Conservation (phyloP, 2,888 invertebrate species). For the Linnaemya vulpina region DNA sequence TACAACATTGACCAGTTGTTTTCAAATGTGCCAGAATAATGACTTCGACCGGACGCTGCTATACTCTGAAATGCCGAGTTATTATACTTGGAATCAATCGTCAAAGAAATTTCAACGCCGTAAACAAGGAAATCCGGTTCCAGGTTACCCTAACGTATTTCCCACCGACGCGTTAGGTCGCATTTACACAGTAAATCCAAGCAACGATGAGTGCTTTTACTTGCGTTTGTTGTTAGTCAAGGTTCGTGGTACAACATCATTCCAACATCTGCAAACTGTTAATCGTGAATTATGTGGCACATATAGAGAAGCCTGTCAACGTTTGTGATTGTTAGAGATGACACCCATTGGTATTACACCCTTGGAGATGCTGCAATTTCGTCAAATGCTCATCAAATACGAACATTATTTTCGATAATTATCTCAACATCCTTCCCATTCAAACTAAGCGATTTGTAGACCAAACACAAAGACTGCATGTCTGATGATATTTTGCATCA, state of each 20-base stretch:
- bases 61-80: background rate
- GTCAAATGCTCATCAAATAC: background rate
- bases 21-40: background rate
- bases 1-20: background rate
- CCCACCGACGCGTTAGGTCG: conserved; percentile 1
- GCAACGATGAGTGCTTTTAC: conserved; percentile 2
- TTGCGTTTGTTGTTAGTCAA: background rate
- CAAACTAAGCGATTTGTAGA: background rate
- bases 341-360: background rate
- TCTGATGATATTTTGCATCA: too few relatives aligned
- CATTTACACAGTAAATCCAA: background rate
- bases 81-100: conserved; percentile 5
- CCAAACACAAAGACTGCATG: too few relatives aligned
- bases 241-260: background rate
- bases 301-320: too few relatives aligned
- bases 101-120: background rate
- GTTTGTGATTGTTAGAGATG: background rate
- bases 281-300: background rate
- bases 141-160: conserved; percentile 20
- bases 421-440: background rate
- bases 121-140: background rate
- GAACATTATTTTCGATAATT: background rate
- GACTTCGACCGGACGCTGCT: background rate
- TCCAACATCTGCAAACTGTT: background rate
- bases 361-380: background rate